A percentile compares a stretch with the other conserved stretches of the same genome.
Evolutionary conservation across 2,113 vertebrate species (phyloP).

Genomic region (Etheostoma spectabile): DNA sequence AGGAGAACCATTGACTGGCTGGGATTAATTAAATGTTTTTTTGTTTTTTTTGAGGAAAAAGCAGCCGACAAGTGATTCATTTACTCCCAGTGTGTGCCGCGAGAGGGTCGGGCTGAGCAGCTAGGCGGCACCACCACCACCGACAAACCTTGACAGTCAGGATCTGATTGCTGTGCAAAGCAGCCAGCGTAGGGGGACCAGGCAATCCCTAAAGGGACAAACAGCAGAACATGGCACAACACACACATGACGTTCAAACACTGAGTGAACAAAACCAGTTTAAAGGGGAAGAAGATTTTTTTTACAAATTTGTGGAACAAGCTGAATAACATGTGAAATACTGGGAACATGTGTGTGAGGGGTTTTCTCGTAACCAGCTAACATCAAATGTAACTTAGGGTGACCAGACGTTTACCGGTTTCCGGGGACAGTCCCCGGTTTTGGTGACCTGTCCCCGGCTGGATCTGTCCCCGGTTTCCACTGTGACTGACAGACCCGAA

Average conservation of each 20-base stretch:
- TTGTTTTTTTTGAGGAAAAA: conserved; percentile 41
- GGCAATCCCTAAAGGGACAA: conserved; percentile 94
- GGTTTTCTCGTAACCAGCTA: background rate
- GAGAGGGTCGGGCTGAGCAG: conserved; percentile 84
- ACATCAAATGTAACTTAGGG: too few relatives aligned
- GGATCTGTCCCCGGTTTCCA: too few relatives aligned
- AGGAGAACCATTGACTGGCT: conserved; percentile 61
- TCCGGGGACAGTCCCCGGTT: too few relatives aligned
- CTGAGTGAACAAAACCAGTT: conserved; percentile 57
- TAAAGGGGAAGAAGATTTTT: conserved; percentile 47
- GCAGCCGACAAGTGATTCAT: conserved; percentile 57
- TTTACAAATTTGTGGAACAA: conserved; percentile 18
- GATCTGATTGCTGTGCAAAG: conserved; percentile 99
- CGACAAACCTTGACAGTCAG: conserved; percentile 99
- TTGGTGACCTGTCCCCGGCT: too few relatives aligned
- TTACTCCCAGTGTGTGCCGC: conserved; percentile 72
- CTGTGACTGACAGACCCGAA: too few relatives aligned
- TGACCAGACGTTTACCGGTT: too few relatives aligned
- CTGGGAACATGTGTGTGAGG: conserved; percentile 6
- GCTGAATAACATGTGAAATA: conserved; percentile 7
- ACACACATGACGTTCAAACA: conserved; percentile 77
- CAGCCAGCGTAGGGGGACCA: conserved; percentile 95
- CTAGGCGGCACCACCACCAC: conserved; percentile 77
- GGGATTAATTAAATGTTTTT: conserved; percentile 71
- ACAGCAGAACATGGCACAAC: conserved; percentile 83